phyloP scores from a whole-genome alignment of 1,140 invertebrate species.

The Colletes latitarsis region DNA sequence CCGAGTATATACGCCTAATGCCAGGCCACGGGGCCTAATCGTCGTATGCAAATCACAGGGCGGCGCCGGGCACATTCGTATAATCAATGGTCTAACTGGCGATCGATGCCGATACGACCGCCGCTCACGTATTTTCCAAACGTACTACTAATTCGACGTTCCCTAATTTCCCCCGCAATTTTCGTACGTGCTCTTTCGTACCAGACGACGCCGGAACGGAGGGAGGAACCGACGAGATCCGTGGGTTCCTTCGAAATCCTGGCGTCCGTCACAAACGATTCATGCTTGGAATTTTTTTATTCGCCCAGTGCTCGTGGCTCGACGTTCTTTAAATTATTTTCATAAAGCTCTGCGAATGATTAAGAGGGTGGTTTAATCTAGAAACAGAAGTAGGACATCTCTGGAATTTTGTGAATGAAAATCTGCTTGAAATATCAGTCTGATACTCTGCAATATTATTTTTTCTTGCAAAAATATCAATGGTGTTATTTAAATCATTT shows the following conservation, averaged over 20 bases:
- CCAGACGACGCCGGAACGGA: constrained; percentile 8
- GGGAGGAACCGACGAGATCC: not conserved
- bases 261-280: not conserved
- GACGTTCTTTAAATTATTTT: too few species aligned
- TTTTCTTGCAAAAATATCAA: too few species aligned
- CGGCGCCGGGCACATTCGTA: constrained; percentile 67
- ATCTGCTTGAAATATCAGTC: too few species aligned
- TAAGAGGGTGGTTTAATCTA: too few species aligned
- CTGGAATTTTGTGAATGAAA: too few species aligned
- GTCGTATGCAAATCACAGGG: constrained; percentile 75
- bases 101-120: constrained; percentile 65
- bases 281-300: not conserved
- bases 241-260: not conserved
- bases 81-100: constrained; percentile 70
- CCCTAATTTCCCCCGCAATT: constrained; percentile 46
- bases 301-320: too few species aligned
- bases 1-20: constrained; percentile 70
- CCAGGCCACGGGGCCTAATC: constrained; percentile 71
- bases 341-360: too few species aligned
- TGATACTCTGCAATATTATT: too few species aligned
- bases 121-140: constrained; percentile 57
- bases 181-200: constrained; percentile 42
- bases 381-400: too few species aligned
- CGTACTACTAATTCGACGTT: constrained; percentile 52
- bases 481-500: too few species aligned